Base-by-base conservation (phyloP, 2,113 vertebrate species). In the Prunella fulvescens region DNA sequence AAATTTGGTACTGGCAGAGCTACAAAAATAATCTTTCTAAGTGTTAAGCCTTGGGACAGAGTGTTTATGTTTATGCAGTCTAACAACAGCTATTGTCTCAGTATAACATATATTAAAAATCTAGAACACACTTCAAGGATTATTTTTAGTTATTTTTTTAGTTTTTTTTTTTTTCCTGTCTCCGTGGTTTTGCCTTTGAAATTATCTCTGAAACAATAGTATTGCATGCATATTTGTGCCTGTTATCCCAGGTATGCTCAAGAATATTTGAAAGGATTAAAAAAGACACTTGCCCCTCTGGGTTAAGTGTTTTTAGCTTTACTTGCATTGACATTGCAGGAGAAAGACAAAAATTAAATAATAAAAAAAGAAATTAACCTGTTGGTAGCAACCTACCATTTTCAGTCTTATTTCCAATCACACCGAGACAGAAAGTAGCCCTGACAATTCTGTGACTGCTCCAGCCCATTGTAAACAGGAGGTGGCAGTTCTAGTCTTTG, bases 401-500 rank as follows among this genome's bases (percentile, higher is more conserved):
- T 51, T 71, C 65, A 71, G 60, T 64, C 31, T 74, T 40, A 64
- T 56, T 93, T 42, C 24, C 56, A 86, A 56, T 80, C 87, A 78
- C 29, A 92, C 6, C 0, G 5, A 83, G 39, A 58, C 17, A 92
- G 50, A 93, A 94, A 89, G 42, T 35, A 90, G 47, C 42, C 44
- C 85, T 95, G 87, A 85, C 74, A 94, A 66, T 88, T 83, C 62
- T 70, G 26, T 44, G 67, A 14, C 71, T 90, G 76, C 74, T 95
- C 76, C 85, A 95, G 88, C 76, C 56, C 67, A 71, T 28, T 64
- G 88, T 88, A 97, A 96, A 96, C 87, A 93, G 87, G 92, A 94
- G 74, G 81, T 94, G 93, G 94, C 95, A 96, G 90, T 95, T 95
- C 71, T 90, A 90, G 88, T 58, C 92, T 94, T 94, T 95, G 76